These are phyloP conservation scores for Tretioscincus oriximinensis DNA, from an alignment of 2,113 vertebrate genomes.

Conservation along the genomic window DNA sequence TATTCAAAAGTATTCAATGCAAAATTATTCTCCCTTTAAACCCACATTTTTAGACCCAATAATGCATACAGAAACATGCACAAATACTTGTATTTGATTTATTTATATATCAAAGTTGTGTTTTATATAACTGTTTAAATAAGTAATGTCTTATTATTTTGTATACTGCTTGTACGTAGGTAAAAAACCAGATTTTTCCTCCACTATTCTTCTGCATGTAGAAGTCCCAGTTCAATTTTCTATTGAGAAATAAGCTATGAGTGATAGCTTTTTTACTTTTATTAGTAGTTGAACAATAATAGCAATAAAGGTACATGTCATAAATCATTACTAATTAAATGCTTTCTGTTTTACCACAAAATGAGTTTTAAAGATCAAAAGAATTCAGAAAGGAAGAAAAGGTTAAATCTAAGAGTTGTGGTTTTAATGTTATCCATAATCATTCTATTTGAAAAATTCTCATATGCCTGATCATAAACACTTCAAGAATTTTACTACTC, in stretches of 20 bases:
- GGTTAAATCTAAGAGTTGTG: neutral
- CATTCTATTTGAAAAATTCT: too few species aligned
- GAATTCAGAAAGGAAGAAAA: neutral
- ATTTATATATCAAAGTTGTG: too few species aligned
- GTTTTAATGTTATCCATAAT: too few species aligned
- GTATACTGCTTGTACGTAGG: neutral
- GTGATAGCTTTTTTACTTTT: too few species aligned
- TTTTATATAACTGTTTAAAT: neutral
- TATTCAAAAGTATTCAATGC: neutral
- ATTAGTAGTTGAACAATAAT: too few species aligned
- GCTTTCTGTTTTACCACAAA: neutral
- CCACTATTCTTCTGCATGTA: too few species aligned
- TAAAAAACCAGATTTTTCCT: neutral
- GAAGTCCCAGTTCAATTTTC: neutral
- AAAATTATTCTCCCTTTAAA: neutral
- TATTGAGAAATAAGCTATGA: neutral
- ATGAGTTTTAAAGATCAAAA: neutral
- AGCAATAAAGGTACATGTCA: too few species aligned
- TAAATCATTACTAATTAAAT: neutral
- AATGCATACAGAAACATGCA: neutral
- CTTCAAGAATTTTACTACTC: too few species aligned
- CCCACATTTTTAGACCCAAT: too few species aligned
- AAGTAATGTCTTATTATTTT: neutral
- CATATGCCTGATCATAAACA: too few species aligned
- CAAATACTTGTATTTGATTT: too few species aligned